Percentiles rank a stretch among this genome's conserved stretches.
Conservation (phyloP, 2,113 vertebrate genomes). For the Paracanthobrama guichenoti region DNA sequence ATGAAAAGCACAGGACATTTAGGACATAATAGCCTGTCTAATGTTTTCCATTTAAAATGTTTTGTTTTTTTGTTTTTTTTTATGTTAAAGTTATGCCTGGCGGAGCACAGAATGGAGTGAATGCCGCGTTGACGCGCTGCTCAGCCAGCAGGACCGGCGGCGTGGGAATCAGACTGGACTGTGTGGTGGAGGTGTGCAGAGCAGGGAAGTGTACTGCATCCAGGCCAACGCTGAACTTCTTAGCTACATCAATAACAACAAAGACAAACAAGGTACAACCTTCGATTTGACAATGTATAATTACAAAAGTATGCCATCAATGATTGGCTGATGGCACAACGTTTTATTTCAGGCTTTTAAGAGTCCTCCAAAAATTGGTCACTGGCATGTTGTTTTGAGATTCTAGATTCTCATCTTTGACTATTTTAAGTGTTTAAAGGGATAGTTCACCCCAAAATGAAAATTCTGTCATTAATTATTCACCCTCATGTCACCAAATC, state of each 20-base stretch:
- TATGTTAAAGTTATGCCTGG: conserved; percentile 83
- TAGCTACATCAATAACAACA: conserved; percentile 77
- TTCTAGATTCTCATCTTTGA: too few relatives aligned
- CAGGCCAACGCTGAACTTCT: conserved; percentile 85
- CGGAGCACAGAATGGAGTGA: conserved; percentile 92
- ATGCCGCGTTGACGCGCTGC: conserved; percentile 87
- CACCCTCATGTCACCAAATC: too few relatives aligned
- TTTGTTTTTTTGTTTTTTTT: not conserved
- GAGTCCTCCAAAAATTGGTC: too few relatives aligned
- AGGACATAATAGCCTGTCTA: not conserved
- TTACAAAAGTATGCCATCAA: not conserved
- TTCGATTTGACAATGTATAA: not conserved
- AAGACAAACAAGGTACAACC: conserved; percentile 85
- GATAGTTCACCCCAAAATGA: too few relatives aligned
- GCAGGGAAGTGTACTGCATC: conserved; percentile 87
- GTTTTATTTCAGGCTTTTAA: not conserved
- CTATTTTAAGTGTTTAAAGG: too few relatives aligned
- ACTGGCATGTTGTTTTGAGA: too few relatives aligned
- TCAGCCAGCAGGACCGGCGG: conserved; percentile 93
- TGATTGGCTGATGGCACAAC: not conserved
- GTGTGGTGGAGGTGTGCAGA: conserved; percentile 92
- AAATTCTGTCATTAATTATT: too few relatives aligned
- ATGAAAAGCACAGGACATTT: not conserved
- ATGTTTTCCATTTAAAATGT: not conserved
- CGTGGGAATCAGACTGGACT: conserved; percentile 89